A percentile compares a stretch with the other conserved stretches of the same genome.
Evolutionary conservation across 2,888 invertebrate genomes (phyloP).

Genomic region (Zaprionus bogoriensis): DNA sequence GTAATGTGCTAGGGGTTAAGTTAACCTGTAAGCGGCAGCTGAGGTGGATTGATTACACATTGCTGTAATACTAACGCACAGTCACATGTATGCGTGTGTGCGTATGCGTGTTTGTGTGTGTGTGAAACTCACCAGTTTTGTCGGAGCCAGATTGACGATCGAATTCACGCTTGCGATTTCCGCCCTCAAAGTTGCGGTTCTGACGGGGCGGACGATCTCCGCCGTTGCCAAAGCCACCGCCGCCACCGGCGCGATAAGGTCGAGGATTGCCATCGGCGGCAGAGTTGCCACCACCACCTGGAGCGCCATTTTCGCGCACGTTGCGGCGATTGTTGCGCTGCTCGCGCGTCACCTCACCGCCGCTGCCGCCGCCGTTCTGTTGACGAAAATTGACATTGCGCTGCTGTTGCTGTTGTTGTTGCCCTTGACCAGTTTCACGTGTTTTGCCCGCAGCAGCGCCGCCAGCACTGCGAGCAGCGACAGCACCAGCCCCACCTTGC

Average conservation of each 20-base stretch:
- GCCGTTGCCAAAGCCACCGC: conserved; percentile 33
- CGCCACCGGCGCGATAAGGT: conserved; percentile 54
- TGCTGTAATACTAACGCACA: too few species aligned
- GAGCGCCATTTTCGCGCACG: conserved; percentile 83
- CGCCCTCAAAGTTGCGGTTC: conserved; percentile 82
- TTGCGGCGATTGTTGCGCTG: conserved; percentile 85
- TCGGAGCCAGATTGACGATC: conserved; percentile 98
- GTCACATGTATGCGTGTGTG: too few species aligned
- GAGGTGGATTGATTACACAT: not conserved
- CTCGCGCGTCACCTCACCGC: conserved; percentile 85
- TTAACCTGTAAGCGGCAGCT: not conserved
- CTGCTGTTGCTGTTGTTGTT: conserved; percentile 69
- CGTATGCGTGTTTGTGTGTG: not conserved
- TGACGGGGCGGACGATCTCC: conserved; percentile 75
- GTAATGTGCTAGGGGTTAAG: not conserved
- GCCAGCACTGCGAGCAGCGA: conserved; percentile 57
- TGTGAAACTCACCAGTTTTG: conserved; percentile 88
- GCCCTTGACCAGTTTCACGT: conserved; percentile 74
- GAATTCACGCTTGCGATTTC: conserved; percentile 91
- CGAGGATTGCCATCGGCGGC: conserved; percentile 60
- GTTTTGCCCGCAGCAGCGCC: conserved; percentile 60
- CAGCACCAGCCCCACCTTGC: conserved; percentile 70
- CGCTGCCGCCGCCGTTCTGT: conserved; percentile 81
- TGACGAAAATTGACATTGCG: conserved; percentile 77
- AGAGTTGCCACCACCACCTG: conserved; percentile 69